phyloP scores from a whole-genome alignment of 30 jellyfish, hydroid and myxozoan genomes.

The Chrysaora quinquecirrha region DNA sequence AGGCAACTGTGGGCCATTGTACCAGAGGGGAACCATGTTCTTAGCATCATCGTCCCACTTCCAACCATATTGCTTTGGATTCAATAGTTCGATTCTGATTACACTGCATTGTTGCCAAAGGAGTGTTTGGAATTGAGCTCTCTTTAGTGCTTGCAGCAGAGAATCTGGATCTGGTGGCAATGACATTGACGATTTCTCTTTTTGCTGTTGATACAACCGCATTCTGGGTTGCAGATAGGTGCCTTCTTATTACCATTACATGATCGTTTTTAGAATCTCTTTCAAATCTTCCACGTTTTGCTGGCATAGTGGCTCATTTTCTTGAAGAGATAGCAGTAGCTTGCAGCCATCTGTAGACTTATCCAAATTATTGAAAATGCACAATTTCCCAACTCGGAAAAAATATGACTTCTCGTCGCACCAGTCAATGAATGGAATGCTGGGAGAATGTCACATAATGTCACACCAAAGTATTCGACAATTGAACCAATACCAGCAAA shows the following conservation, averaged over 20 bases:
- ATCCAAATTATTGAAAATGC: not conserved
- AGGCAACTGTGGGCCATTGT: no score
- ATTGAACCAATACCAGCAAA: not conserved
- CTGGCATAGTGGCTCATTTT: no score
- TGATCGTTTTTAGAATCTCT: not conserved
- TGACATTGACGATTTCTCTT: no score
- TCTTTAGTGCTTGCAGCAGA: no score
- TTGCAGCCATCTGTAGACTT: not conserved
- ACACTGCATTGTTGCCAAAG: no score
- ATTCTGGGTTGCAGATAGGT: not conserved
- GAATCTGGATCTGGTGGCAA: no score
- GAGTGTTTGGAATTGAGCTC: no score
- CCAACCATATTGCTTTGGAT: no score
- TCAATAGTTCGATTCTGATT: no score
- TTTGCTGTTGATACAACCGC: slow-evolving; percentile 4
- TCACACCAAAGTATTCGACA: not conserved
- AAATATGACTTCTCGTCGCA: not conserved
- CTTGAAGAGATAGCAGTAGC: no score
- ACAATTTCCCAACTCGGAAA: not conserved
- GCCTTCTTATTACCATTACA: not conserved
- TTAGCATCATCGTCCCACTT: no score
- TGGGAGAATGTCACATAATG: slow-evolving; percentile 2
- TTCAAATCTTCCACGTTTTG: not conserved
- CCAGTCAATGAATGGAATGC: not conserved
- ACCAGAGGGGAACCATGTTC: no score